These are phyloP conservation scores for Hemicrepidius hirtus DNA, from an alignment of 2,888 invertebrate species.

Conservation along the genomic window DNA sequence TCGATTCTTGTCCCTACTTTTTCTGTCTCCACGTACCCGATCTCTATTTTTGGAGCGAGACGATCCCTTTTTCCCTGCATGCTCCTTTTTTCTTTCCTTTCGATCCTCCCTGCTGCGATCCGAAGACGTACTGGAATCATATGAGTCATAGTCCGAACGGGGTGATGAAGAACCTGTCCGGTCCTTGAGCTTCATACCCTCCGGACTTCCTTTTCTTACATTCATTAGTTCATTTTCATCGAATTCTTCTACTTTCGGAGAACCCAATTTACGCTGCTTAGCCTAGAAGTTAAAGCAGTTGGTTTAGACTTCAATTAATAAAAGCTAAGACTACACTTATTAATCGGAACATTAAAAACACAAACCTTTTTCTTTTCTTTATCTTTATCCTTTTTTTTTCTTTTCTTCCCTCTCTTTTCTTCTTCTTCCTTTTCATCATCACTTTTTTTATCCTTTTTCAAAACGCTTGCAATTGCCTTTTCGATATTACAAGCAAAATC, in stretches of 20 bases:
- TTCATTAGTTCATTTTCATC: constrained; percentile 89
- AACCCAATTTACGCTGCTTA: constrained; percentile 74
- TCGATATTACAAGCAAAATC: constrained; percentile 88
- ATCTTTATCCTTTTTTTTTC: constrained; percentile 76
- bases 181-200: constrained; percentile 42
- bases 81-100: constrained; percentile 37
- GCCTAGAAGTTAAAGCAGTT: constrained; percentile 27
- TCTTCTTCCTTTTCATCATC: constrained; percentile 70
- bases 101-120: constrained; percentile 57
- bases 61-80: constrained; percentile 43
- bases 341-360: neutral
- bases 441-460: constrained; percentile 79
- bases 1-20: constrained; percentile 55
- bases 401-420: constrained; percentile 75
- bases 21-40: constrained; percentile 53
- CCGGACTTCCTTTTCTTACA: constrained; percentile 85
- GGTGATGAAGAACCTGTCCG: constrained; percentile 60
- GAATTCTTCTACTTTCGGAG: constrained; percentile 72
- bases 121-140: constrained; percentile 75
- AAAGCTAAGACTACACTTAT: too few relatives aligned
- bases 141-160: constrained; percentile 73
- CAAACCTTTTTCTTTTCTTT: constrained; percentile 71
- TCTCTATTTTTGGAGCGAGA: constrained; percentile 51
- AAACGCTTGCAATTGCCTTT: constrained; percentile 84
- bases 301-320: too few relatives aligned